Conservation (phyloP, 2,888 invertebrate genomes). For the Vesta saturnalis region DNA sequence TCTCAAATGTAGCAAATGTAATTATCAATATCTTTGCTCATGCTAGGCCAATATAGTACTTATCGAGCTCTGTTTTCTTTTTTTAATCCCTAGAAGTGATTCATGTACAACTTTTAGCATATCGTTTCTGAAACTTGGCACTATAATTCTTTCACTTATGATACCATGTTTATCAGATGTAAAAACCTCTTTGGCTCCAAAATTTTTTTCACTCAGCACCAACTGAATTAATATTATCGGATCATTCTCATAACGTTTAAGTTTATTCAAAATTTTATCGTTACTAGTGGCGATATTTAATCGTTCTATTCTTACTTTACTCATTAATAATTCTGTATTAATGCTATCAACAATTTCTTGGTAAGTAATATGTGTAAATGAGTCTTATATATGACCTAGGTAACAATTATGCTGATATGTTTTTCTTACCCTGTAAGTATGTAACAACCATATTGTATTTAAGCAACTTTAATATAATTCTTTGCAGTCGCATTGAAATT, state of each 20-base stretch:
- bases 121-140: constrained; percentile 12
- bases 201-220: constrained; percentile 6
- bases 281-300: neutral
- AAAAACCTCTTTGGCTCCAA: constrained; percentile 16
- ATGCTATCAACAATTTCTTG: neutral
- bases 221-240: neutral
- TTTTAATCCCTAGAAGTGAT: no score
- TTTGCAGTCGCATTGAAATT: constrained; percentile 14
- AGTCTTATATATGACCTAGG: neutral
- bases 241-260: neutral
- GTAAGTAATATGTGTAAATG: neutral
- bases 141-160: constrained; percentile 10
- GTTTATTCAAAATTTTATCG: neutral
- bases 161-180: constrained; percentile 7
- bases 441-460: neutral
- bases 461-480: neutral
- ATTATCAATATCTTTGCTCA: constrained; percentile 16
- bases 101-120: constrained; percentile 25
- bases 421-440: neutral
- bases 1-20: no score
- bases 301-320: neutral
- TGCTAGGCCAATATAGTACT: constrained; percentile 24
- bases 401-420: neutral
- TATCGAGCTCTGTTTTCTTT: constrained; percentile 22
- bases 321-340: neutral